A percentile compares a stretch with the other conserved stretches of the same genome.
phyloP scores from a whole-genome alignment of 2,113 vertebrate species.

The Aspidoscelis tigris region DNA sequence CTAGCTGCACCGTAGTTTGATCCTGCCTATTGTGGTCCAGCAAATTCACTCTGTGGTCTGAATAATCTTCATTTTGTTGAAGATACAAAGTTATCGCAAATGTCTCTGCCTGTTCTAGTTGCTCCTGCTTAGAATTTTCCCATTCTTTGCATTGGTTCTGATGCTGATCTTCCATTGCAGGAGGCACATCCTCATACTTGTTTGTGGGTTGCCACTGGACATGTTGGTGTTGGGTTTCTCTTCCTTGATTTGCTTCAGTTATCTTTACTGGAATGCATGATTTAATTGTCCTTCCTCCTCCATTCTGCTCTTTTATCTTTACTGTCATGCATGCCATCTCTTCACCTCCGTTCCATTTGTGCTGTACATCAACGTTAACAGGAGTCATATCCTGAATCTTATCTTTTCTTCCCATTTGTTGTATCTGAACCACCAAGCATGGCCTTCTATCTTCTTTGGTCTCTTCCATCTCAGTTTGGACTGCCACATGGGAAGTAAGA shows the following conservation, averaged over 20 bases:
- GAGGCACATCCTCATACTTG: not conserved
- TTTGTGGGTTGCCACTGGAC: constrained; percentile 21
- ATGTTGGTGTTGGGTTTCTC: constrained; percentile 2
- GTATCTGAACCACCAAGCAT: constrained; percentile 16
- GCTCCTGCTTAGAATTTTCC: not conserved
- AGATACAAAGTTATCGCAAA: not conserved
- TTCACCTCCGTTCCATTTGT: not conserved
- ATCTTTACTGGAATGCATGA: not conserved
- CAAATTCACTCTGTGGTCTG: not conserved
- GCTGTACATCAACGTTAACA: not conserved
- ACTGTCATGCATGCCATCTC: not conserved
- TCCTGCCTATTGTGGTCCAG: not conserved
- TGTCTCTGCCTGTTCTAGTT: not conserved
- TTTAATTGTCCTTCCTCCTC: too few species aligned
- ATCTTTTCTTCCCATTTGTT: not conserved
- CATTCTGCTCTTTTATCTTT: not conserved
- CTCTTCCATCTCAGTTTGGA: not conserved
- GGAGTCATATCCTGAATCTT: rapidly evolving
- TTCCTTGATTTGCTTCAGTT: not conserved
- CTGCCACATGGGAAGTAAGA: not conserved
- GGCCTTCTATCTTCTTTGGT: not conserved
- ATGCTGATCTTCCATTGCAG: not conserved
- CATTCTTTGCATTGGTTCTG: not conserved
- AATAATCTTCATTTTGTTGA: not conserved
- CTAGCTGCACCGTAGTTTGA: not conserved